Percentiles rank a stretch among this genome's conserved stretches.
These are phyloP conservation scores for Rhagium mordax DNA, from an alignment of 2,888 invertebrate species.

Conservation along the genomic window DNA sequence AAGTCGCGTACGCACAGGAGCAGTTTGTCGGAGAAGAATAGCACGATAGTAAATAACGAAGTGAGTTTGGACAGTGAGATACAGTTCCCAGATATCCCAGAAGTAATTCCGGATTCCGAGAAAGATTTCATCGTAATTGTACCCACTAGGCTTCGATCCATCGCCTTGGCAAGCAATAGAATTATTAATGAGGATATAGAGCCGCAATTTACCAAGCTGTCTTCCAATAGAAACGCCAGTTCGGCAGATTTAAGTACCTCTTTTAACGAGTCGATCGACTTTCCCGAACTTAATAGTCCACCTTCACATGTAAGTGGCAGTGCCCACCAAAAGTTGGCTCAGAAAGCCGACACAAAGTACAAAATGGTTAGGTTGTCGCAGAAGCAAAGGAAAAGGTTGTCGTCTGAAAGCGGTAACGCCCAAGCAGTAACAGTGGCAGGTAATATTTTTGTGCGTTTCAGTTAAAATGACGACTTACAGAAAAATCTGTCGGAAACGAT, in stretches of 20 bases:
- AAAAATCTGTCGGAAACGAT: too few relatives aligned
- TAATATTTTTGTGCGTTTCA: conserved; percentile 33
- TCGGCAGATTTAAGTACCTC: conserved; percentile 41
- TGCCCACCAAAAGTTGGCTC: conserved; percentile 31
- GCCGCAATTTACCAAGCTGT: conserved; percentile 52
- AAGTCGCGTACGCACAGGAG: conserved; percentile 47
- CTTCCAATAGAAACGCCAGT: conserved; percentile 25
- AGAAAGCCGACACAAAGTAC: conserved; percentile 60
- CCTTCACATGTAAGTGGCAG: conserved; percentile 36
- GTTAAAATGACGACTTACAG: too few relatives aligned
- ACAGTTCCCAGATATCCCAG: conserved; percentile 53
- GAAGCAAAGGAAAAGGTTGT: conserved; percentile 77
- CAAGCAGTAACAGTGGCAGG: conserved; percentile 35
- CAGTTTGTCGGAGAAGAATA: conserved; percentile 38
- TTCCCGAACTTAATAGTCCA: conserved; percentile 63
- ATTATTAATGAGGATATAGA: conserved; percentile 53
- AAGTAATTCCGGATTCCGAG: conserved; percentile 26
- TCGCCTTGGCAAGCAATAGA: conserved; percentile 58
- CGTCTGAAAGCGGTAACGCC: conserved; percentile 69
- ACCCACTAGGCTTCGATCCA: conserved; percentile 58
- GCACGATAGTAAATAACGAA: conserved; percentile 31
- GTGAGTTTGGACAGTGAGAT: conserved; percentile 40
- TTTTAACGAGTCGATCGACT: conserved; percentile 59
- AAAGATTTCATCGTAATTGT: conserved; percentile 12
- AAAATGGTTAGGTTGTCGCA: conserved; percentile 74